A percentile compares a stretch with the other conserved stretches of the same genome.
These are phyloP conservation scores for Athetis lepigone DNA, from an alignment of 2,888 invertebrate species.

Conservation along the genomic window DNA sequence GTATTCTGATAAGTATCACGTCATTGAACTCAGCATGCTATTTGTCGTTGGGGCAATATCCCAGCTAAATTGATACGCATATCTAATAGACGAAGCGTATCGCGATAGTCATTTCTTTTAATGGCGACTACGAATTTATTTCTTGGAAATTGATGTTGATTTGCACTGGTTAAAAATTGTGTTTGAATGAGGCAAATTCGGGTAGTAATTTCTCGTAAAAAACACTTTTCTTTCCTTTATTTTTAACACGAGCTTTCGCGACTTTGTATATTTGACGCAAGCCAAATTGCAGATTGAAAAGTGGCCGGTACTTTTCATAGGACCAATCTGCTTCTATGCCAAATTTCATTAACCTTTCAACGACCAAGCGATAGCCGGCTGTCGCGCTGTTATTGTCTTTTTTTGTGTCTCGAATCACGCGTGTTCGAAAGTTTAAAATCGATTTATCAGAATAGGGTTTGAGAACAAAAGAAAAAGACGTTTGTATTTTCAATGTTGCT, in stretches of 20 bases:
- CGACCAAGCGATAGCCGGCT: too few species aligned
- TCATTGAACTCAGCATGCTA: conserved; percentile 13
- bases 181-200: neutral
- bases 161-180: neutral
- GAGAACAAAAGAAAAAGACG: too few species aligned
- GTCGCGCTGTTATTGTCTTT: too few species aligned
- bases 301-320: too few species aligned
- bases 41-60: conserved; percentile 23
- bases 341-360: too few species aligned
- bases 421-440: too few species aligned
- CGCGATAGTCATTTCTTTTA: neutral
- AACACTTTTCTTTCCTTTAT: neutral
- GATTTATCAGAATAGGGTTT: too few species aligned
- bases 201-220: neutral
- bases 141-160: neutral
- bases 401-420: too few species aligned
- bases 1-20: conserved; percentile 4
- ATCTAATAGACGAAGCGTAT: conserved; percentile 10
- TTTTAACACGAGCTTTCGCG: neutral
- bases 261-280: neutral
- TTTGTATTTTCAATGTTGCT: too few species aligned
- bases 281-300: too few species aligned
- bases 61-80: conserved; percentile 29
- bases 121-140: neutral
- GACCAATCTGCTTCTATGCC: too few species aligned